Conservation (phyloP, 2,888 invertebrate genomes). For the Oasisia sp. region DNA sequence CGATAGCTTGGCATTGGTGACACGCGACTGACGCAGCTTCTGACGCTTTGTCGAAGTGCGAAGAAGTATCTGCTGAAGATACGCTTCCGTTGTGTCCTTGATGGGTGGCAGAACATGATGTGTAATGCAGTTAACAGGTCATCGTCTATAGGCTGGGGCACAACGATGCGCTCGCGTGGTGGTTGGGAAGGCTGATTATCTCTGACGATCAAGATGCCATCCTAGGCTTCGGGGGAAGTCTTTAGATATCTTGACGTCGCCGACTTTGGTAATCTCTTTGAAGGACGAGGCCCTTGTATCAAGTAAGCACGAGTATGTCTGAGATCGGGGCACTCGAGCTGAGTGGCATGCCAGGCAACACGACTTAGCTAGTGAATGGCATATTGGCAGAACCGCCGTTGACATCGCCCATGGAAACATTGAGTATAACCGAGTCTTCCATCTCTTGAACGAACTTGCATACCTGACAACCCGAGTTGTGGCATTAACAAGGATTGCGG, state of each 20-base stretch:
- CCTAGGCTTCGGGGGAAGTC: neutral
- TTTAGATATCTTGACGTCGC: conserved; percentile 14
- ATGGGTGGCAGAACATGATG: neutral
- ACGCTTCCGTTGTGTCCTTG: too few relatives aligned
- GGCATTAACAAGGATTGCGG: neutral
- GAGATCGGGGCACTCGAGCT: neutral
- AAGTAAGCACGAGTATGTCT: neutral
- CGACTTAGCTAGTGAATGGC: too few relatives aligned
- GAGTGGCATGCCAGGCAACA: too few relatives aligned
- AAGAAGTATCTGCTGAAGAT: too few relatives aligned
- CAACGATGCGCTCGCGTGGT: too few relatives aligned
- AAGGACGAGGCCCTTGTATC: neutral
- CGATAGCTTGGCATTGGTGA: too few relatives aligned
- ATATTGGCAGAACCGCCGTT: neutral
- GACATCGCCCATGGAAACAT: neutral
- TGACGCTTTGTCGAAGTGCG: too few relatives aligned
- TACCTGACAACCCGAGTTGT: neutral
- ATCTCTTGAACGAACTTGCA: neutral
- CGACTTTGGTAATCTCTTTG: neutral
- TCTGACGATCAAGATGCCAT: neutral
- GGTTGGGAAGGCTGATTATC: neutral
- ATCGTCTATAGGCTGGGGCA: too few relatives aligned
- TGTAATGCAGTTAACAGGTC: too few relatives aligned
- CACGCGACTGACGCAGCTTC: too few relatives aligned
- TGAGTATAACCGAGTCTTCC: neutral